phyloP scores from a whole-genome alignment of 37 sponge, comb jelly and placozoan species.

The Ianthella basta region DNA sequence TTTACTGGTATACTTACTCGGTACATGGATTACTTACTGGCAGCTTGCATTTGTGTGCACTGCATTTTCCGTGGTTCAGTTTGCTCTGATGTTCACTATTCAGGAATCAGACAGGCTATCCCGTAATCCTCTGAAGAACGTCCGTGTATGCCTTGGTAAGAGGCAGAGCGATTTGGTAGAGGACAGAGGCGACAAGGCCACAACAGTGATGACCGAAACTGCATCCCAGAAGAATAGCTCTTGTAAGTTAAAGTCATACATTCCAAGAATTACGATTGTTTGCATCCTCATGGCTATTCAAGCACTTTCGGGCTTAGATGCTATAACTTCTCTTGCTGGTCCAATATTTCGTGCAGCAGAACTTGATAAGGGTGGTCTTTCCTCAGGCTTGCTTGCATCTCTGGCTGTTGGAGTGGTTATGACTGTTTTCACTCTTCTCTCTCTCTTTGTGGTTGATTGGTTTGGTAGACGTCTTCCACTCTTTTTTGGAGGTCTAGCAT shows the following conservation, averaged over 20 bases:
- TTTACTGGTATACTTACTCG: slow-evolving; percentile 48
- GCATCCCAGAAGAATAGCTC: too few relatives aligned
- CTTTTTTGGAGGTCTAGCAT: slow-evolving; percentile 36
- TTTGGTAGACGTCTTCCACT: slow-evolving; percentile 69
- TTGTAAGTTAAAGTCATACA: too few relatives aligned
- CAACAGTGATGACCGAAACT: too few relatives aligned
- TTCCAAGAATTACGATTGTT: background rate
- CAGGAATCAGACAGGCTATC: slow-evolving; percentile 78
- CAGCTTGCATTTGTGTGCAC: slow-evolving; percentile 47
- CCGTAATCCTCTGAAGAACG: slow-evolving; percentile 8
- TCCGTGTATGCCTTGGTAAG: background rate
- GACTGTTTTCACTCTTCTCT: slow-evolving; percentile 54
- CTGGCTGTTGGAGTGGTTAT: slow-evolving; percentile 51
- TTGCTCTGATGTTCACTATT: slow-evolving; percentile 51
- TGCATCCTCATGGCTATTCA: slow-evolving; percentile 71
- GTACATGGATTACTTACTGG: slow-evolving; percentile 40
- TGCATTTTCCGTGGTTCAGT: slow-evolving; percentile 45
- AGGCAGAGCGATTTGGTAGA: too few relatives aligned
- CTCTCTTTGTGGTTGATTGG: slow-evolving; percentile 67
- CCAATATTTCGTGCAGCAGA: slow-evolving; percentile 50
- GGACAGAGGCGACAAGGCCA: too few relatives aligned
- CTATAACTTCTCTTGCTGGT: slow-evolving; percentile 67
- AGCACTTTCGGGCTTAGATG: slow-evolving; percentile 82
- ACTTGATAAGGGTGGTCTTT: background rate
- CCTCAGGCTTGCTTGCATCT: slow-evolving; percentile 29